Base-by-base conservation (phyloP, 92 coral and sea anemone species). In the Parazoanthus swiftii region DNA sequence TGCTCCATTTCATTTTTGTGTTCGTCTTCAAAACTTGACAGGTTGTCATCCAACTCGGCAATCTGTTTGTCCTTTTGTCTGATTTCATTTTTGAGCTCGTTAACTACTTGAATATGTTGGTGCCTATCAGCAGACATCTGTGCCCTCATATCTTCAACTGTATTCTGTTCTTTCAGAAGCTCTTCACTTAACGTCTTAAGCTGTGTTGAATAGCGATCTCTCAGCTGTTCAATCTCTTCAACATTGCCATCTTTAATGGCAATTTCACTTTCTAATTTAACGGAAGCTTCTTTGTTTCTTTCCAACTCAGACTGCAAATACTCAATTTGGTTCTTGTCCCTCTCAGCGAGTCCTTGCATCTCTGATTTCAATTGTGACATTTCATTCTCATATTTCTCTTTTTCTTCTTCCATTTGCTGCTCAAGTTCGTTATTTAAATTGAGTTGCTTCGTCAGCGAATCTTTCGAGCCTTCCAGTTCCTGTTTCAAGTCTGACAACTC, bases 21-120 rank as follows among this genome's bases (percentile, higher is more conserved):
- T 71, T 95, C 98, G 35, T 95, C 98, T 85, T 95, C 98, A 73
- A 91, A 95, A 89, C 98, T 95, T 66, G 93, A 93, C 79, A 95
- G 43, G 84, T 92, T 95, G 68, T 95, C 98, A 81, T 93, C 95
- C 4, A 95, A 91, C 90, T 95, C 98, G 3, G 92, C 82, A 44
- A 95, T 95, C 38, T 88, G 88, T 80, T 86, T 91, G 70, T 90
- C 90, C 35, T 93, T 93, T 76, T 91, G 94, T 85, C 89, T 89
- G 29, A 95, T 59, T 72, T 91, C 89, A 67, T 88, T 88, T 46
- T 83, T 88, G 20, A 95, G 88, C 38, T 89, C 90, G 67, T 37
- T 89, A 48, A 93, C 88, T 86, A 90, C 93, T 37, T 88, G 87
- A 29, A 84, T 84, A 76, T 84, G 87, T 29, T 71, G 78, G 77